Evolutionary conservation across 1,140 invertebrate species (phyloP).

Genomic region (Musca vetustissima): DNA sequence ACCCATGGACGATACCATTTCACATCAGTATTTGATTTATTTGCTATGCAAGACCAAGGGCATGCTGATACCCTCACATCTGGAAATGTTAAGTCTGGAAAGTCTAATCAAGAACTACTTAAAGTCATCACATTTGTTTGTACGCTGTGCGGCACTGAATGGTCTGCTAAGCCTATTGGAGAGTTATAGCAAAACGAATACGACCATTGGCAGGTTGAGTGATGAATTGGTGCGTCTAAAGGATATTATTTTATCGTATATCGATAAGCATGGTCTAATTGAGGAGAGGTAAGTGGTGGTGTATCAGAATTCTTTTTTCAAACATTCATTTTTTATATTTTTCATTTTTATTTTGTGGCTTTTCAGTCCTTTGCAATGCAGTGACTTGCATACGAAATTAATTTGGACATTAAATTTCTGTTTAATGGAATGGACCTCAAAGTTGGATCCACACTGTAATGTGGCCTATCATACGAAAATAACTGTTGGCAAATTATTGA

Average conservation of each 20-base stretch:
- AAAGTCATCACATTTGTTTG: constrained; percentile 61
- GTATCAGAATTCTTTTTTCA: background rate
- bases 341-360: constrained; percentile 1
- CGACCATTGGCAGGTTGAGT: constrained; percentile 59
- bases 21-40: constrained; percentile 55
- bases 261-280: constrained; percentile 63
- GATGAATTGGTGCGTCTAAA: constrained; percentile 66
- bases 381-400: constrained; percentile 45
- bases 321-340: too few species aligned
- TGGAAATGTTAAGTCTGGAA: constrained; percentile 47
- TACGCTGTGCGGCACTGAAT: constrained; percentile 69
- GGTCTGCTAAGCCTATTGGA: constrained; percentile 77
- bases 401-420: constrained; percentile 53
- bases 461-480: constrained; percentile 52
- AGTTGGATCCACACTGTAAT: constrained; percentile 52
- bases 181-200: constrained; percentile 63
- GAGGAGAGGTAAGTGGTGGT: constrained; percentile 6
- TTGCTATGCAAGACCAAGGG: constrained; percentile 52
- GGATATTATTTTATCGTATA: constrained; percentile 68
- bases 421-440: constrained; percentile 57
- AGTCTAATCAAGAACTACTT: constrained; percentile 59
- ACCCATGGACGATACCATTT: constrained; percentile 54
- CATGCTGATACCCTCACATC: constrained; percentile 47
- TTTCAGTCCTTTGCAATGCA: constrained; percentile 43
- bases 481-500: constrained; percentile 49